Evolutionary conservation across 2,888 invertebrate genomes (phyloP), one percentile per base, ranked within the genome.

Genomic region (Orgyia antiqua): DNA sequence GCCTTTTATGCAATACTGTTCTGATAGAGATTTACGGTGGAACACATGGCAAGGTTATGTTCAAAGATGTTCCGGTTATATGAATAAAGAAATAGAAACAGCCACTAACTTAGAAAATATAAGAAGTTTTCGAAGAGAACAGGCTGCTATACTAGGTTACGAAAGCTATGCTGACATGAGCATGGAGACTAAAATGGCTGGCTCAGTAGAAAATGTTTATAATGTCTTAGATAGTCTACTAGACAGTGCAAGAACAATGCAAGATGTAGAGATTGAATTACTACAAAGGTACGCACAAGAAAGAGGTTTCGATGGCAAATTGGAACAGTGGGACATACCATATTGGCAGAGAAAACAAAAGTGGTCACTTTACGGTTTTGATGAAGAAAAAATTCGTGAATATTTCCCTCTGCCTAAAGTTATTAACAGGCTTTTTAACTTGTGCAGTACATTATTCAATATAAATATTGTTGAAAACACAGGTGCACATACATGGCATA

Each of bases 111-210:
- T 97, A 33, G 95, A 96, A 66, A 91, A 93, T 59, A 93, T 98
- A 30, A 88, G 97, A 19, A 78, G 68, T 25, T 64, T 89, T 20
- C 89, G 95, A 45, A 76, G 78, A 24, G 90, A 92, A 20, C 91
- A 94, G 58, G 96, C 97, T 0, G 86, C 90, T 44, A 55, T 92
- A 8, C 75, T 97, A 6, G 97, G 97, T 0, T 98, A 90, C 67
- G 88, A 92, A 40, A 90, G 89, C 31, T 97, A 87, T 72, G 92
- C 91, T 0, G 92, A 96, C 20, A 92, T 97, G 92, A 95, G 94
- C 19, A 95, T 98, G 95, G 92, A 94, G 78, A 96, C 96, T 0
- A 97, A 97, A 88, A 89, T 98, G 96, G 95, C 96, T 4, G 94
- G 92, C 5, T 92, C 87, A 43, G 75, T 94, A 8, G 90, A 93